Percentiles rank a stretch among this genome's conserved stretches.
phyloP scores from a whole-genome alignment of 2,888 invertebrate species.

The Oscheius myriophilus region DNA sequence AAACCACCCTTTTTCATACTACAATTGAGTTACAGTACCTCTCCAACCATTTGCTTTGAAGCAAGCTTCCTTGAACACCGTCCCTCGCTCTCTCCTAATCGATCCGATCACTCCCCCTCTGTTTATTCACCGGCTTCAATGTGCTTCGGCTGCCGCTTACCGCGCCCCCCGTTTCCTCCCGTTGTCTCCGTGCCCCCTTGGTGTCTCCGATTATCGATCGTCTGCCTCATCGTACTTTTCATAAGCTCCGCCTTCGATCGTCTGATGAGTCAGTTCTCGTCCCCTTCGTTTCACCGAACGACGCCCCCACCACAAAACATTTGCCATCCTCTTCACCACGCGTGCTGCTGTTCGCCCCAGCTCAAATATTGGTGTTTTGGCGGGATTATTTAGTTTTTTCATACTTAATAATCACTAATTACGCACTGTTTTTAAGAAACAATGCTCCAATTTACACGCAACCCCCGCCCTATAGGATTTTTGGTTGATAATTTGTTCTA shows the following conservation, averaged over 20 bases:
- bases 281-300: background rate
- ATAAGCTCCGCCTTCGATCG: background rate
- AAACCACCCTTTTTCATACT: no score
- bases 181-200: background rate
- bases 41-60: no score
- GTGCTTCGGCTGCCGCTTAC: conserved; percentile 19
- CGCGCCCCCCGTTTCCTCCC: conserved; percentile 1
- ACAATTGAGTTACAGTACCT: no score
- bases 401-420: no score
- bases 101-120: conserved; percentile 18
- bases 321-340: background rate
- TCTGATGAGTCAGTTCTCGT: background rate
- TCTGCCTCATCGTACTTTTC: background rate
- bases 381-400: no score
- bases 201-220: background rate
- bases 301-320: background rate
- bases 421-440: no score
- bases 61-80: no score
- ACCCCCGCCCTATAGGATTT: background rate
- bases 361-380: no score
- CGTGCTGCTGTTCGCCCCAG: background rate
- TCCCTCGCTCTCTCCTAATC: background rate
- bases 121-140: conserved; percentile 29
- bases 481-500: background rate
- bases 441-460: no score